These are phyloP conservation scores for Microchrysa polita DNA, from an alignment of 2,888 invertebrate genomes.

Conservation along the genomic window DNA sequence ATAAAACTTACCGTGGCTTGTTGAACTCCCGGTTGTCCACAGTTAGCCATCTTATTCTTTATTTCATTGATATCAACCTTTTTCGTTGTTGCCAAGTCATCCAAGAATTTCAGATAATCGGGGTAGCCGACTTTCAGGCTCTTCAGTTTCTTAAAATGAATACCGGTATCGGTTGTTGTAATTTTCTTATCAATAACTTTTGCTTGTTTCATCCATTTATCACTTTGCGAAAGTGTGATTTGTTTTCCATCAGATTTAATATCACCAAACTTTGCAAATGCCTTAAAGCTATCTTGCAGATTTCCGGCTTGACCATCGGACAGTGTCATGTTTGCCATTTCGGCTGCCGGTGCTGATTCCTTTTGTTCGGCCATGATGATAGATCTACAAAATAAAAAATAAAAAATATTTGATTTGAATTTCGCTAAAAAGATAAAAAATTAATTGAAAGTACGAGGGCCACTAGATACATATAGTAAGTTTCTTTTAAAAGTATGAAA, in stretches of 20 bases:
- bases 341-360: constrained; percentile 58
- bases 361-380: constrained; percentile 51
- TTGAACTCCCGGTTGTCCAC: constrained; percentile 79
- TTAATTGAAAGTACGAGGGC: too few species aligned
- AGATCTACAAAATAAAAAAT: constrained; percentile 50
- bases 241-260: constrained; percentile 84
- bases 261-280: constrained; percentile 89
- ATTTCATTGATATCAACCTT: constrained; percentile 82
- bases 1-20: constrained; percentile 60
- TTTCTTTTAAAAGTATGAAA: too few species aligned
- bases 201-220: constrained; percentile 95
- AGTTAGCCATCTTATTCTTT: constrained; percentile 80
- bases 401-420: not conserved
- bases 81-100: constrained; percentile 85
- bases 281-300: constrained; percentile 77
- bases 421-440: too few species aligned
- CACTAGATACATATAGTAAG: too few species aligned
- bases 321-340: constrained; percentile 61
- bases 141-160: constrained; percentile 89
- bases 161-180: constrained; percentile 90
- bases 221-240: constrained; percentile 88
- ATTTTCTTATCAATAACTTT: constrained; percentile 85
- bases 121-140: constrained; percentile 77
- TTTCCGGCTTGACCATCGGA: constrained; percentile 55
- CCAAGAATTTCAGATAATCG: constrained; percentile 86